Evolutionary conservation across 2,797 vertebrate species (phyloP), one percentile per base, ranked within the genome.

Genomic region (Sphaeramia orbicularis): DNA sequence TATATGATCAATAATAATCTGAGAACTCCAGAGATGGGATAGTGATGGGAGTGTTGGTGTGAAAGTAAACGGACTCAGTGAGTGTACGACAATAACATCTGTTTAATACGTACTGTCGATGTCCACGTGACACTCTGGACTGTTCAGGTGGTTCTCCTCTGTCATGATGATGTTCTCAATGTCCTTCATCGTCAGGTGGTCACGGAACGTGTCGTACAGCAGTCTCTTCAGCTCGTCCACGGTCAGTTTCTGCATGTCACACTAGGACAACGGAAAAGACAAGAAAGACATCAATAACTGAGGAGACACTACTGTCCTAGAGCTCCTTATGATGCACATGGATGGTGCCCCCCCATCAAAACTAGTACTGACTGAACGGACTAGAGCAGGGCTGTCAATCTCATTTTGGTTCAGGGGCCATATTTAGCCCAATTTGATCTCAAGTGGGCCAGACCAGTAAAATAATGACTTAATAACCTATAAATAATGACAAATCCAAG

Each of bases 91-190:
- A 45, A 49, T 45, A 15, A 36, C 60, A 78, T 38, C 10, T 56
- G 2, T 5, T 16, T 7, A 50, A 37, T 15, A 75, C 97, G 83
- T 95, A 99, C 97, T 97, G 89, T 99, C 97, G 62, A 99, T 98
- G 0, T 98, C 96, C 45, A 99, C 95, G 0, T 98, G 96, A 68
- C 96, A 97, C 89, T 97, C 96, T 0, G 94, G 93, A 1, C 96
- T 98, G 92, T 96, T 97, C 86, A 99, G 91, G 90, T 99, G 97
- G 85, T 93, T 98, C 82, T 98, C 97, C 90, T 99, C 97, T 0
- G 96, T 99, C 95, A 98, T 97, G 85, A 99, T 99, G 92, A 99
- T 99, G 92, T 97, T 97, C 92, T 99, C 98, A 1, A 99, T 99
- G 94, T 99, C 97, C 93, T 97, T 98, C 98, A 99, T 99, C 76